Conservation (phyloP, 1,140 invertebrate species). For the Hycleus phaleratus region DNA sequence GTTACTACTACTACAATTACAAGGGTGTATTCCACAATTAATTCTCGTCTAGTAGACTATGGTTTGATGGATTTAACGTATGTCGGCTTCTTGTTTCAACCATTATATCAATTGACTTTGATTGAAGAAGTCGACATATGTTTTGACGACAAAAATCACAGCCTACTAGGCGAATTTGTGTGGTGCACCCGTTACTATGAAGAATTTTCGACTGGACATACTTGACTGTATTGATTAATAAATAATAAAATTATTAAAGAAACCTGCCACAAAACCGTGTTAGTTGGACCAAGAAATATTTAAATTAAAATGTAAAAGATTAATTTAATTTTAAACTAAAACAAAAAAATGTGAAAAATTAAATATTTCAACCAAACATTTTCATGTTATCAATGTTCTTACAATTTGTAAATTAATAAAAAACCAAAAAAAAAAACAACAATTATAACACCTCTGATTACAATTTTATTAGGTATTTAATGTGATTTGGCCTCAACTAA, state of each 20-base stretch:
- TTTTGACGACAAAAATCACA: no score
- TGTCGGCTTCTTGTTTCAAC: no score
- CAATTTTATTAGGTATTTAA: conserved; percentile 10
- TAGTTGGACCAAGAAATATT: conserved; percentile 31
- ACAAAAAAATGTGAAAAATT: background rate
- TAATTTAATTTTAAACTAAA: conserved; percentile 2
- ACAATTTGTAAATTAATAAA: conserved; percentile 8
- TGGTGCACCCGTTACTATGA: background rate
- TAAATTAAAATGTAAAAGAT: conserved; percentile 3
- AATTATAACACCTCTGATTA: background rate
- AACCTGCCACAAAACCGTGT: conserved; percentile 30
- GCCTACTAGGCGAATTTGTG: no score
- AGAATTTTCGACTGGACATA: conserved; percentile 32
- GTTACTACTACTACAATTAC: no score
- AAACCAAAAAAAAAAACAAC: conserved; percentile 12
- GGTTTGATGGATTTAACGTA: no score
- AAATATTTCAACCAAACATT: conserved; percentile 7
- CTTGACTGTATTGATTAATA: conserved; percentile 24
- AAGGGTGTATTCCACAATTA: no score
- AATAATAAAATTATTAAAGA: background rate
- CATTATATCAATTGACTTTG: no score
- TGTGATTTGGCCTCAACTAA: conserved; percentile 29
- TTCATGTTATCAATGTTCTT: conserved; percentile 18
- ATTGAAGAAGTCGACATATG: no score
- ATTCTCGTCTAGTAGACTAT: no score